Base-by-base conservation (phyloP, 2,797 vertebrate genomes). In the Vultur gryphus region DNA sequence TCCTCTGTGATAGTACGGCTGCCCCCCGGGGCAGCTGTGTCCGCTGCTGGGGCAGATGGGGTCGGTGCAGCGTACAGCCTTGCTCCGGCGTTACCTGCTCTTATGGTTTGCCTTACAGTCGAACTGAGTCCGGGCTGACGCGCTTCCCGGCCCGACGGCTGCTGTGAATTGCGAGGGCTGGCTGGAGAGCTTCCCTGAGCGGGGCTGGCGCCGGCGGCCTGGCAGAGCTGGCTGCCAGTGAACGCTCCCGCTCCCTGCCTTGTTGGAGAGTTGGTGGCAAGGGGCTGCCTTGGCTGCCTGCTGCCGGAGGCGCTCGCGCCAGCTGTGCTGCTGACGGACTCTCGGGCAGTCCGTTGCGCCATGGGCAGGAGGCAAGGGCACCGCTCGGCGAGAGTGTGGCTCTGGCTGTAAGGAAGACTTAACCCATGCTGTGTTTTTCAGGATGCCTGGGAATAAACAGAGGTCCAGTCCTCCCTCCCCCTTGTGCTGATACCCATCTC, bases 21-120 rank as follows among this genome's bases (percentile, higher is more conserved):
- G 57, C 21, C 31, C 25, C 2, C 13, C 16, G 3, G 16, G 46
- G 49, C 18, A 11, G 49, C 49, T 4, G 10, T 24, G 17, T 2
- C 44, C 2, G 8, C 49, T 29, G 57, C 62, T 33, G 21, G 11
- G 26, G 31, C 17, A 12, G 35, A 5, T 1, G 15, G 37, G 23
- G 16, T 33, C 5, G 4, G 19, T 25, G 44, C 66, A 39, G 49
- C 2, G 2, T 20, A 11, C 48, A 16, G 33, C 28, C 77, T 51
- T 46, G 37, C 65, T 55, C 7, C 31, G 5, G 28, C 2, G 0
- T 6, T 18, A 15, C 48, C 14, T 11, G 13, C 76, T 67, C n/a
- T 20, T n/a, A 8, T 0, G 2, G 43, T 16, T 59, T 25, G 19
- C 58, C 8, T 67, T 9, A 0, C 8, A 5, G 5, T 11, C 2